Evolutionary conservation across 2,888 invertebrate genomes (phyloP).

Genomic region (Spodoptera picta): DNA sequence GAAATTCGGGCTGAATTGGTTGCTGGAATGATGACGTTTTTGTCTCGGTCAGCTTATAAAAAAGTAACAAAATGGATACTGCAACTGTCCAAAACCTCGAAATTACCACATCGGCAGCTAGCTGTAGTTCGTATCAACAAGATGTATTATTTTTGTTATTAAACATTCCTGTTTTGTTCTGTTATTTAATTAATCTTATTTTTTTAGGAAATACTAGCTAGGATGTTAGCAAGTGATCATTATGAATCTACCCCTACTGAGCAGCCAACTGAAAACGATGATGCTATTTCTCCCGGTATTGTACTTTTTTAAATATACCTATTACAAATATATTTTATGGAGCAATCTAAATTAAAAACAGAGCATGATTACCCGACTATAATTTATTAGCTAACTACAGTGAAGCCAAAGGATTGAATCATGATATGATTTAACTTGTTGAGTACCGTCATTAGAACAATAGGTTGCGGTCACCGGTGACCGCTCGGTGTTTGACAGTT

Average conservation of each 20-base stretch:
- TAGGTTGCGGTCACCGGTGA: too few species aligned
- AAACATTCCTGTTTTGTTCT: neutral
- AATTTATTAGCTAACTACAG: too few species aligned
- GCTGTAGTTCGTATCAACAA: slow-evolving; percentile 73
- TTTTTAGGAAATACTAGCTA: slow-evolving; percentile 76
- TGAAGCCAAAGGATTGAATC: too few species aligned
- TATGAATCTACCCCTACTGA: slow-evolving; percentile 53
- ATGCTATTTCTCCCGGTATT: slow-evolving; percentile 11
- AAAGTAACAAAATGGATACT: slow-evolving; percentile 78
- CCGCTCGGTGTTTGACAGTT: too few species aligned
- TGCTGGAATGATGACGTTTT: slow-evolving; percentile 78
- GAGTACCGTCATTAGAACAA: too few species aligned
- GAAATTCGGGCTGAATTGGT: slow-evolving; percentile 75
- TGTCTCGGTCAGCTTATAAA: slow-evolving; percentile 74
- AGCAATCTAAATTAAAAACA: too few species aligned
- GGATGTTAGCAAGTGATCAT: slow-evolving; percentile 74
- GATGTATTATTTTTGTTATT: neutral
- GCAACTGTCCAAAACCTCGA: slow-evolving; percentile 73
- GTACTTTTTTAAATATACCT: neutral
- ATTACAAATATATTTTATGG: too few species aligned
- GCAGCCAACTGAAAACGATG: slow-evolving; percentile 9
- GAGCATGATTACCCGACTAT: too few species aligned
- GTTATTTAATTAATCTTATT: neutral
- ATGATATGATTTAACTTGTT: too few species aligned
- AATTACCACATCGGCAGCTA: slow-evolving; percentile 76